These are phyloP conservation scores for Drosophila quadrilineata DNA, from an alignment of 1,140 invertebrate genomes.

Conservation along the genomic window DNA sequence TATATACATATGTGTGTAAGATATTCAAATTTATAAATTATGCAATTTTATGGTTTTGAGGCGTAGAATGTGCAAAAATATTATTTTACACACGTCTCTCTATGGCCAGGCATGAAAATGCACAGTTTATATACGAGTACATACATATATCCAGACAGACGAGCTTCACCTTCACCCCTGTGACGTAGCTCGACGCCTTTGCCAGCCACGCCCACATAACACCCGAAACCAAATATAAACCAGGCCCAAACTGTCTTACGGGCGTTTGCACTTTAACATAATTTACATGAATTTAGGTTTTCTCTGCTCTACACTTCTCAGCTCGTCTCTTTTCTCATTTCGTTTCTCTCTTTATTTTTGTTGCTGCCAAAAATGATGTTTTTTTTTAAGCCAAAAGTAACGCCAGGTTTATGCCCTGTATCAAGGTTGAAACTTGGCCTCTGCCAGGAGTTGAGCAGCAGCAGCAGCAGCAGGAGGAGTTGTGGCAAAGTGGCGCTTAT, in stretches of 20 bases:
- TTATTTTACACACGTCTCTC: conserved; percentile 73
- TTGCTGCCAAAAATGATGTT: conserved; percentile 32
- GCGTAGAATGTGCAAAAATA: conserved; percentile 71
- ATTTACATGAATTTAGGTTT: conserved; percentile 70
- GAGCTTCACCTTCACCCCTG: too few species aligned
- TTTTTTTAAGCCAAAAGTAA: conserved; percentile 17
- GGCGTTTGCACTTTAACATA: conserved; percentile 64
- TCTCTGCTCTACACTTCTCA: too few species aligned
- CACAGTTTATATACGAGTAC: conserved; percentile 37
- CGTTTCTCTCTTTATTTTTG: too few species aligned
- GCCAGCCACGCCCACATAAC: background rate
- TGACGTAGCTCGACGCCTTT: too few species aligned
- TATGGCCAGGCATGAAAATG: conserved; percentile 46
- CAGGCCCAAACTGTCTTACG: background rate
- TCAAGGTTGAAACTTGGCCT: conserved; percentile 41
- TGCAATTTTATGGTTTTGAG: conserved; percentile 74
- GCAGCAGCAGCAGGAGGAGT: conserved; percentile 11
- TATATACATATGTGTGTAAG: conserved; percentile 33
- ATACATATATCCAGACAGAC: too few species aligned
- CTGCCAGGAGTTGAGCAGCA: too few species aligned
- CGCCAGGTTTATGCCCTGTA: conserved; percentile 22
- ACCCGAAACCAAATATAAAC: background rate
- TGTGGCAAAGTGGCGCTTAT: conserved; percentile 64
- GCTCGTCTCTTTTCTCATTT: too few species aligned
- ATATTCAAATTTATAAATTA: conserved; percentile 77